Base-by-base conservation (phyloP, 35 echinoderm and acorn worm genomes). In the Amphiura filiformis region DNA sequence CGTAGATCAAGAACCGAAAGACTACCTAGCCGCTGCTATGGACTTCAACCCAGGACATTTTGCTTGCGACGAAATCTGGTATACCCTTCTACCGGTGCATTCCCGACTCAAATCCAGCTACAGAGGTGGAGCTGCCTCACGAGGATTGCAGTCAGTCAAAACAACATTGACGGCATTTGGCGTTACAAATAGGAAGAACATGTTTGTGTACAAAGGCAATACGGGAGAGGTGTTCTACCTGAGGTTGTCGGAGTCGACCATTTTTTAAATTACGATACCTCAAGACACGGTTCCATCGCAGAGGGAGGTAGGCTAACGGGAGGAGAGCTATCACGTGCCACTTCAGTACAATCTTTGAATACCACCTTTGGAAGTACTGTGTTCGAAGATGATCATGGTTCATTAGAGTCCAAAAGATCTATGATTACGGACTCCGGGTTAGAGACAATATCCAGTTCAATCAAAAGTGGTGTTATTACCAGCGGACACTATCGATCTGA, bases 141-240 rank as follows among this genome's bases (percentile, higher is more conserved):
- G 81, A 97, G 96, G 96, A 34, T 87, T 98, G 82, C 96, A 94
- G 57, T 86, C 93, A 9, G 65, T 98, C 14, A 94, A 87, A 32
- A 87, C 93, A 33, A 87, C 92, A 38, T 80, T 98, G 28, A 52
- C 82, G 32, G 87, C 92, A 70, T 94, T 98, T 86, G 82, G 87
- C 34, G 93, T 98, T 36, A 86, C 56, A 17, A 94, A 98, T 57
- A 80, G 96, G 31, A 81, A 88, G 65, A 93, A 98, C 76, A 77
- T 98, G 82, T 98, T 94, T 88, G 96, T 98, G 18, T 91, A 92
- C 35, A 91, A 89, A 86, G 93, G 94, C 37, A 91, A 84, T 30
- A 83, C 89, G 2, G 87, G 84, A 26, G 86, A 81, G 39, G 96
- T 98, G 15, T 98, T 94, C 76, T 98, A 98, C 80, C 87, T 98